Evolutionary conservation across 2,888 invertebrate species (phyloP), one percentile per base, ranked within the genome.

Genomic region (Fragum whitleyi): DNA sequence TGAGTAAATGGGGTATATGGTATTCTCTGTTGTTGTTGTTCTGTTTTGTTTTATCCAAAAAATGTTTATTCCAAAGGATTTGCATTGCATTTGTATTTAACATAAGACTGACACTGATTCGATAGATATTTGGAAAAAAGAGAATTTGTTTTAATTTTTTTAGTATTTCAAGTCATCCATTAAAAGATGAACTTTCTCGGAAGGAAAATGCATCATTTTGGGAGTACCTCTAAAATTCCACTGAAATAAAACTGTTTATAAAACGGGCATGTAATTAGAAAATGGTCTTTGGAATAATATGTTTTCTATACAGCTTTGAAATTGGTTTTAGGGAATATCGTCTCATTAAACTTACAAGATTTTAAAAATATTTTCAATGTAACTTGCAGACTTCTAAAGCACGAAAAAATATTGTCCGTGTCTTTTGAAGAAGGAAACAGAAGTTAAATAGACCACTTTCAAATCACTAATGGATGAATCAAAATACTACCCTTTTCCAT

Each of bases 151-250:
- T 39, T 6, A 9, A 39, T 39, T 3, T 19, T 47, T 9, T 47
- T 47, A 32, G 61, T 61, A 61, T 61, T 61, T 61, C 32, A 61
- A 61, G 29, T 61, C 61, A 61, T 61, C 61, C 61, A 61, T 61
- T 61, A 14, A 5, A 61, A 61, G 61, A 61, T 61, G 61, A 61
- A 61, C 61, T 28, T 61, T 61, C 32, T 32, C 26, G 19, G 29
- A 19, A 19, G 7, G 32, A 61, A 61, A 61, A 61, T 32, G n/a
- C 32, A 61, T 57, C 57, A 57, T 57, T 47, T 47, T 47, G 47
- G 47, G n/a, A 9, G 47, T 47, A 47, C 47, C 47, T 47, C 47
- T 47, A 2, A 19, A 9, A n/a, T 19, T 47, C 16, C 14, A 3
- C 47, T 47, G 47, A 47, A 47, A 47, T 47, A 14, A n/a, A 47